A percentile compares a stretch with the other conserved stretches of the same genome.
Conservation (phyloP, 1,140 invertebrate species). For the Drosophila oshimai region DNA sequence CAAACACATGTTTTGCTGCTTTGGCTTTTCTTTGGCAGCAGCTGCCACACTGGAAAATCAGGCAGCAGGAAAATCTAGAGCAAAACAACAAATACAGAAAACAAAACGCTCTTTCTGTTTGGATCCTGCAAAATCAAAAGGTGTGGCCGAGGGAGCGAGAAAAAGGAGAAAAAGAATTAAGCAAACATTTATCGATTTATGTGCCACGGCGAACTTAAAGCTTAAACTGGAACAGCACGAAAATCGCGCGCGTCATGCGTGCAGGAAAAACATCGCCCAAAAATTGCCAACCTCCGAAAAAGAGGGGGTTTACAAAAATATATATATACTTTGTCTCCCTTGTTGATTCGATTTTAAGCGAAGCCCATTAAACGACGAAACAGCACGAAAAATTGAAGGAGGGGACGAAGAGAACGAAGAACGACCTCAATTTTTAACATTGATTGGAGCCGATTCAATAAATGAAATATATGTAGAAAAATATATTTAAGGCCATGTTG, state of each 20-base stretch:
- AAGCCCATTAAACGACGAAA: slow-evolving; percentile 54
- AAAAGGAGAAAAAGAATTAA: slow-evolving; percentile 31
- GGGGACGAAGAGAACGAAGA: neutral
- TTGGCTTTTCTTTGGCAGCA: slow-evolving; percentile 28
- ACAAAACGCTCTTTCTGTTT: slow-evolving; percentile 15
- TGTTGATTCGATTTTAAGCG: slow-evolving; percentile 42
- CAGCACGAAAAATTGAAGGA: slow-evolving; percentile 25
- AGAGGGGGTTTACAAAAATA: neutral
- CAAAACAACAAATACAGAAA: slow-evolving; percentile 42
- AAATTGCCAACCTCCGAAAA: neutral
- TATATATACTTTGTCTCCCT: neutral
- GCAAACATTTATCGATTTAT: slow-evolving; percentile 47
- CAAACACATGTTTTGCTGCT: slow-evolving; percentile 41
- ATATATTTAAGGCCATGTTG: neutral
- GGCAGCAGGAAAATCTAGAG: slow-evolving; percentile 42
- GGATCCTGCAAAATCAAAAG: slow-evolving; percentile 21
- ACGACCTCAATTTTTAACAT: slow-evolving; percentile 29
- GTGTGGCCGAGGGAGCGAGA: slow-evolving; percentile 7
- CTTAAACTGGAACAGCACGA: slow-evolving; percentile 22
- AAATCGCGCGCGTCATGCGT: slow-evolving; percentile 37
- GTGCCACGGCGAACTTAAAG: slow-evolving; percentile 31
- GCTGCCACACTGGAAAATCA: slow-evolving; percentile 37
- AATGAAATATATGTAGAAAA: slow-evolving; percentile 31
- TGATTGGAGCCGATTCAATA: slow-evolving; percentile 43
- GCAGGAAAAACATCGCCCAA: slow-evolving; percentile 14